Base-by-base conservation (phyloP, 1,140 invertebrate genomes). In the Episyrphus balteatus region DNA sequence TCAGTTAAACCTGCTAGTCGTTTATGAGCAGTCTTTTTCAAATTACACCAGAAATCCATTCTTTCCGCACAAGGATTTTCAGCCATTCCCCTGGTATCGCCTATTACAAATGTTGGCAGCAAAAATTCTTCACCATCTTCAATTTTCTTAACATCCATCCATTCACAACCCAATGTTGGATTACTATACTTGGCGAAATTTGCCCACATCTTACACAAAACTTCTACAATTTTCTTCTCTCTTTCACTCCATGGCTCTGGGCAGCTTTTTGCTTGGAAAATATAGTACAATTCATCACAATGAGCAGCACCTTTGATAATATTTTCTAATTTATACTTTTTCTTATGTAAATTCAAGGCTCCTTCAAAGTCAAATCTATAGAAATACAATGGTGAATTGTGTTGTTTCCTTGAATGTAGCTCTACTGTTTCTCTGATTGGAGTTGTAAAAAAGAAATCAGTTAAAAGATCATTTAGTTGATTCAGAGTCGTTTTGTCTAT, bases 101-200 rank as follows among this genome's bases (percentile, higher is more conserved):
- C 57, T 14, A 70, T 61, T 15, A 52, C 36, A 13, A 70, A 44
- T 26, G 62, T 70, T 49, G 68, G 50, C 37, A 68, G 45, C 17
- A 57, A 44, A 13, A 62, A 55, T 5, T 51, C 26, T 10, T 56
- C 36, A 0, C 44, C 10, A 21, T 55, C 48, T 3, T 37, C 17
- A 0, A 50, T 47, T 12, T 34, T 51, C 13, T 52, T 46, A 0
- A 70, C 55, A 0, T 62, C 55, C 18, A 44, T 52, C 69, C 68
- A 71, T 7, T 44, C 41, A n/a, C 15, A 34, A 12, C 33, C 30
- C 30, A 44, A 53, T 30, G 51, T 66, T 1, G 70, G 70, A 11
- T 64, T 62, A 1, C 61, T 73, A 42, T 65, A 70, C 56, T 77
- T 78, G 0, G 78, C 79, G 62, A 82, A 81, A 53, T 80, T 80